Evolutionary conservation across 2,888 invertebrate genomes (phyloP), one percentile per base, ranked within the genome.

Genomic region (Chalcosyrphus nemorum): DNA sequence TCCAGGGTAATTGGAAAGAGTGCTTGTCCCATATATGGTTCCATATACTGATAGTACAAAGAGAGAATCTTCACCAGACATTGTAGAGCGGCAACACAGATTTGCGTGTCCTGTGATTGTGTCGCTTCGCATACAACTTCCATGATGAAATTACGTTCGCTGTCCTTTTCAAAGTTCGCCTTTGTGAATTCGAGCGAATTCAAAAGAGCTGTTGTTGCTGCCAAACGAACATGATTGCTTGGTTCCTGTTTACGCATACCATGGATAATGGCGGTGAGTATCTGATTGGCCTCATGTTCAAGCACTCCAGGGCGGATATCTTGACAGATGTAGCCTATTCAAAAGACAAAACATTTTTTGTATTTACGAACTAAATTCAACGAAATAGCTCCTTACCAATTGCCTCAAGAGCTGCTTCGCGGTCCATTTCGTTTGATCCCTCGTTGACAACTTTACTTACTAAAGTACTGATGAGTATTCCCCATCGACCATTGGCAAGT

Each of bases 121-220:
- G 99, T 99, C 2, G 99, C 98, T 92, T 99, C 98, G 93, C 99
- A 99, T 5, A 99, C 99, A 65, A 98, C 98, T 93, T 99, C 98
- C 99, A 99, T 99, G 71, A 99, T 99, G 91, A 98, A 98, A 92
- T 99, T 98, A 86, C 99, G 94, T 92, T 99, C 99, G 75, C 96
- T 94, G 93, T 99, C 98, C 90, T 97, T 97, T 88, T 99, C 98
- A 92, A 99, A 99, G 92, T 99, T 99, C 29, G 97, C 97, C 92
- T 97, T 97, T 13, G 99, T 99, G 90, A 99, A 99, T 92, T 99
- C 99, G 68, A 99, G 92, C 0, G 99, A 99, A 92, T 99, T 99
- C 57, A 97, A 94, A 27, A 99, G 93, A 2, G 99, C 99, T 88
- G 96, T 98, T 4, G 99, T 99, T 21, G 99, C 99, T 45, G 99